phyloP scores from a whole-genome alignment of 2,797 vertebrate species.

The Arvicola amphibius region DNA sequence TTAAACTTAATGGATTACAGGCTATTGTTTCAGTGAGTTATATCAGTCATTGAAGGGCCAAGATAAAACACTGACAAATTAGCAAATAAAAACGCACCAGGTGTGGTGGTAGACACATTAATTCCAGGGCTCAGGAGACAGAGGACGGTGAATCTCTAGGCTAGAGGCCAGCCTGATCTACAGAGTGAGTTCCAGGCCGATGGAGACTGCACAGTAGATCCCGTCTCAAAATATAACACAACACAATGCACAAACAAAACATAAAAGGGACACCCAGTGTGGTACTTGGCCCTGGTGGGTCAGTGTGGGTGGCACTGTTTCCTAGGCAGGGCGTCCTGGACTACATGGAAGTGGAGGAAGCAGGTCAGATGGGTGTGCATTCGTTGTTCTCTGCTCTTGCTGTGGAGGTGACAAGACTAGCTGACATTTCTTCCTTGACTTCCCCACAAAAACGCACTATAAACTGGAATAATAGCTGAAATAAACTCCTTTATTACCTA shows the following conservation, averaged over 20 bases:
- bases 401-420: background rate
- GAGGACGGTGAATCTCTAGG: background rate
- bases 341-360: background rate
- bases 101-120: background rate
- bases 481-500: background rate
- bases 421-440: background rate
- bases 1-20: background rate
- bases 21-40: slow-evolving; percentile 42
- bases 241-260: background rate
- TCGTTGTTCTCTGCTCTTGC: background rate
- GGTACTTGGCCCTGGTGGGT: background rate
- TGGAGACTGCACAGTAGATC: background rate
- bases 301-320: background rate
- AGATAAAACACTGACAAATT: background rate
- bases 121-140: background rate
- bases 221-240: background rate
- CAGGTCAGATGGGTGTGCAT: too few species aligned
- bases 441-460: background rate
- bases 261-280: background rate
- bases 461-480: background rate
- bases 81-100: slow-evolving; percentile 14
- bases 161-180: background rate
- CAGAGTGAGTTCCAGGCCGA: background rate
- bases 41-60: slow-evolving; percentile 1
- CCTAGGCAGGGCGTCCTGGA: background rate